Evolutionary conservation across 2,797 vertebrate species (phyloP), one percentile per base, ranked within the genome.

Genomic region (Argyrosomus regius): DNA sequence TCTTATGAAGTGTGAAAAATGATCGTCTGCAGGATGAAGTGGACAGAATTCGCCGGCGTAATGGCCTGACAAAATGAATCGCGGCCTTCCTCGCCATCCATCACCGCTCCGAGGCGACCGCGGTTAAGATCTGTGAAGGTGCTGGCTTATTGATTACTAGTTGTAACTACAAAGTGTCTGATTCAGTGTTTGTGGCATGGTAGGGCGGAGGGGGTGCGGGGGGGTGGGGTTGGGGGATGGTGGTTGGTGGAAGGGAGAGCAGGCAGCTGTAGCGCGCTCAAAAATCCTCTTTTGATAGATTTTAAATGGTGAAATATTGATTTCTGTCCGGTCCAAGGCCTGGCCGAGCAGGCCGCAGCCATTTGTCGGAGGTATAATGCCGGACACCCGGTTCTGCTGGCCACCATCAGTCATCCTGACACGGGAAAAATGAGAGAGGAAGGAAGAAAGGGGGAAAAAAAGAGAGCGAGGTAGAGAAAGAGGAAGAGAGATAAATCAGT

Each of bases 271-370:
- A 63, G 75, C 46, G 4, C 81, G 52, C 73, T 84, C 68, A 83
- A 70, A 91, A 92, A 89, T 87, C 85, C 75, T 81, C 60, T 73
- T 95, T 93, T 98, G 96, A 98, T 97, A 96, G 97, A 97, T 97
- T 97, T 97, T 97, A 98, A 98, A 93, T 97, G 96, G 97, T 97
- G 96, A 97, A 97, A 96, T 98, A 98, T 98, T 96, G 97, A 98
- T 98, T 97, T 97, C 96, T 97, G 97, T 89, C 91, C 79, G 53
- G 89, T 72, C 88, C 91, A 92, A 93, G 93, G 93, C 82, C 91
- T 77, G 89, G 87, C 65, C 67, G 53, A 88, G 91, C 83, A 3
- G 88, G 86, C 91, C 70, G 48, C 81, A 46, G 81, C 90, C 87
- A 93, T 94, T 94, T 93, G 85, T 93, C 53, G 88, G 82, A 68